These are phyloP conservation scores for Cheilosia scutellata DNA, from an alignment of 2,888 invertebrate genomes.

Conservation along the genomic window DNA sequence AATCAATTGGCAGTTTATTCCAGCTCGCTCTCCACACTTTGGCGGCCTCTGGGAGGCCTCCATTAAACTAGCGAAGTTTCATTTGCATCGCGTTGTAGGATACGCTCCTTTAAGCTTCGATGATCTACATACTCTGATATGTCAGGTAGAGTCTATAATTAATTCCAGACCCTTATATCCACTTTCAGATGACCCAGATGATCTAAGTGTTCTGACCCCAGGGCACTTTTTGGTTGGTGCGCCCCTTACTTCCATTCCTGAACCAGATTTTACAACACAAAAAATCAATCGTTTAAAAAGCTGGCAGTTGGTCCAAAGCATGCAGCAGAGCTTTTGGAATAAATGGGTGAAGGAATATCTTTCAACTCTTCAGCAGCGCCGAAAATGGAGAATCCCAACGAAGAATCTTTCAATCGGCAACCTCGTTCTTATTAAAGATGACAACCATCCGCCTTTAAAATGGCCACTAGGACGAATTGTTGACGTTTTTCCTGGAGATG, in stretches of 20 bases:
- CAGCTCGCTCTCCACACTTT: too few relatives aligned
- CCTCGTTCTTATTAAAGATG: too few relatives aligned
- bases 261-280: conserved; percentile 65
- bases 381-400: background rate
- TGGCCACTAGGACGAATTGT: too few relatives aligned
- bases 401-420: background rate
- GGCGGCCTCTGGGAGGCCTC: conserved; percentile 24
- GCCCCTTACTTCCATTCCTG: conserved; percentile 3
- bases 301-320: background rate
- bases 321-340: conserved; percentile 11
- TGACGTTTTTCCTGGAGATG: too few relatives aligned
- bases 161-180: conserved; percentile 29
- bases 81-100: conserved; percentile 54
- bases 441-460: too few relatives aligned
- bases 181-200: conserved; percentile 13
- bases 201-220: conserved; percentile 33
- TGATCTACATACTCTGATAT: conserved; percentile 64
- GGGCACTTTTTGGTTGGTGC: conserved; percentile 10
- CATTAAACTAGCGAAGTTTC: conserved; percentile 54
- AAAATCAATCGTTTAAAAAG: background rate
- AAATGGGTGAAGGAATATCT: conserved; percentile 14
- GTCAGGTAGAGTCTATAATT: conserved; percentile 57
- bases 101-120: conserved; percentile 38
- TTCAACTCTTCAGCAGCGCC: background rate
- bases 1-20: background rate